Base-by-base conservation (phyloP, 2,113 vertebrate species). In the Gadus chalcogrammus region DNA sequence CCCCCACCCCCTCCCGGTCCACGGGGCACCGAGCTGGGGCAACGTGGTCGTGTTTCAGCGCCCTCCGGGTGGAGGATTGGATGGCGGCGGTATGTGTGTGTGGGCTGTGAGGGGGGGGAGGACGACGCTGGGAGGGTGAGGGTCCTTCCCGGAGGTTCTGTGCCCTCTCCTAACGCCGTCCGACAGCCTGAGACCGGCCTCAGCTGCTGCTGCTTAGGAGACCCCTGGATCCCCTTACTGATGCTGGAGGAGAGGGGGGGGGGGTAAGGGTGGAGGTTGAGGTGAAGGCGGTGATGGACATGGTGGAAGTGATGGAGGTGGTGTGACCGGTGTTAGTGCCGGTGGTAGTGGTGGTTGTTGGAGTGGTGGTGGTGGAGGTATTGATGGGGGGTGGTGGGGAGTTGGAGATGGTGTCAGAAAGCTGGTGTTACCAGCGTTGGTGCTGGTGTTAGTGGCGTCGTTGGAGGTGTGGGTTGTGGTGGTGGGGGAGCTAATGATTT, bases 171-270 rank as follows among this genome's bases (percentile, higher is more conserved):
- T 89, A 86, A 91, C 76, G 64, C 61, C 0, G 72, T 70, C 80
- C 80, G 87, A 89, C 90, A 88, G 84, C 81, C 4, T 35, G 31
- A 35, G 31, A 35, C 31, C 31, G 24, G 35, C 70, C 78, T 84
- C 80, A 81, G 82, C 85, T 79, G 84, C 78, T 69, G 72, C 56
- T 61, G 70, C 81, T 87, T 70, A 65, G 53, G 65, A 65, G 72
- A 24, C 74, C 69, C 61, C 73, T 79, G 78, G 76, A 76, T 83
- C 71, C 12, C 52, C 66, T 87, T 84, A 73, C 75, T 68, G 18
- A 71, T 20, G n/a, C 27, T 28, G 73, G 77, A 67, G 68, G 69
- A 82, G 82, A 65, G 63, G 70, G 70, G 59, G 31, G n/a, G 65
- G 28, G 20, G 31, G 1, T 35, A 0, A 4, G 0, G 31, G 31